Base-by-base conservation (phyloP, 2,888 invertebrate genomes). In the Epiblema foenella region DNA sequence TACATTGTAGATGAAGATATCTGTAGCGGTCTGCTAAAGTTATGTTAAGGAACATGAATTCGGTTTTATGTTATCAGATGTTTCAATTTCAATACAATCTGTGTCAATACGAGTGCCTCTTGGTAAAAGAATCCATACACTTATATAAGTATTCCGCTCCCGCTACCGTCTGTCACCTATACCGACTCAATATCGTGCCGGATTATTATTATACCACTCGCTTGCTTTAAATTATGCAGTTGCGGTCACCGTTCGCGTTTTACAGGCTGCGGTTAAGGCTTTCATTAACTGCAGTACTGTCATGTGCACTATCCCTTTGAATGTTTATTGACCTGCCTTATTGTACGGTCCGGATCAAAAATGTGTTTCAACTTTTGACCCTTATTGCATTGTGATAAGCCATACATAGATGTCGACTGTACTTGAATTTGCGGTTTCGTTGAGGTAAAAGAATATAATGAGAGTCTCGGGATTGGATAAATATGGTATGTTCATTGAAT, bases 211-310 rank as follows among this genome's bases (percentile, higher is more conserved):
- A 88, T 88, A 86, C 80, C 84, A 81, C 78, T 82, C 81, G 85
- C 83, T 78, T 81, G 79, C 82, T 81, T 78, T 83, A 83, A 85
- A 90, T 91, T 90, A 91, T 89, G 88, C 87, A 90, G 90, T 90
- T 89, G 89, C 84, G 88, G 88, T 84, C 81, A 75, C 80, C 65
- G 54, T 57, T 70, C 69, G 63, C 58, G 52, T 59, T 70, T 65
- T 65, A 70, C 69, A 64, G 29, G 33, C 54, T 59, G 65, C 69
- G 69, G 59, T 64, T 56, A 65, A 33, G 52, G 59, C 69, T 52
- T 59, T 70, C 65, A 62, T 69, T 70, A 54, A 65, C n/a, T 69
- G 24, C 64, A 70, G 58, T 52, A 20, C 65, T 65, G 52, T 65
- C 42, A 59, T 59, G 33, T 20, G 49, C 52, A 51, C 42, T 46